Percentiles rank a stretch among this genome's conserved stretches.
Evolutionary conservation across 2,797 vertebrate genomes (phyloP).

Genomic region (Aldrovandia affinis): DNA sequence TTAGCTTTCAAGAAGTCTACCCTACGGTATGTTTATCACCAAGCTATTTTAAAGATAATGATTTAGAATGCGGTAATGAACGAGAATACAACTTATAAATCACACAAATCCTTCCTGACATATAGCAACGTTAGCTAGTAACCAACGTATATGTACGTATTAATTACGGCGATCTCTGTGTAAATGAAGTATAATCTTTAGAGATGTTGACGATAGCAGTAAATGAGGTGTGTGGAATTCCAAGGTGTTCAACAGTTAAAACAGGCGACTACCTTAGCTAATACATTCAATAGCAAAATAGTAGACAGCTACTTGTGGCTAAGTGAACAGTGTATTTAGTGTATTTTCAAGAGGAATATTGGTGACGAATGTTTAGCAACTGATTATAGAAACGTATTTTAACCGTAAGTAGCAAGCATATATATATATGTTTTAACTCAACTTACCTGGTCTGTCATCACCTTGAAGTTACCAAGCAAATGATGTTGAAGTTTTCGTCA

Average conservation of each 20-base stretch:
- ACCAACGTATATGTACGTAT: background rate
- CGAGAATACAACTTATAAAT: background rate
- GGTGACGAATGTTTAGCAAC: background rate
- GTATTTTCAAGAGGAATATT: background rate
- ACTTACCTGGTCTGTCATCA: slow-evolving; percentile 34
- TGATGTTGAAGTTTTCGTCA: slow-evolving; percentile 9
- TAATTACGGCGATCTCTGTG: too few species aligned
- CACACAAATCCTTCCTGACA: background rate
- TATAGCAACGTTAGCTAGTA: background rate
- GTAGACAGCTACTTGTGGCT: background rate
- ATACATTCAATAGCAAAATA: background rate
- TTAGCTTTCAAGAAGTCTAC: background rate
- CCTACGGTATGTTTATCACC: background rate
- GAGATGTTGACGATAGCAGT: background rate
- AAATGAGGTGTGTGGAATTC: too few species aligned
- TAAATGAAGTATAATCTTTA: too few species aligned
- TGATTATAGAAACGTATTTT: background rate
- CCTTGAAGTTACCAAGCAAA: slow-evolving; percentile 8
- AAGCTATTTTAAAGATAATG: background rate
- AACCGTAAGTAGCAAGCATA: background rate
- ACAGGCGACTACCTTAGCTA: too few species aligned
- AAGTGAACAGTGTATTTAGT: background rate
- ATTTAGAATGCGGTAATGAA: background rate
- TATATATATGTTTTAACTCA: background rate
- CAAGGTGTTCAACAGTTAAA: background rate